These are phyloP conservation scores for Siniperca undulata DNA, from an alignment of 2,797 vertebrate species.

Conservation along the genomic window DNA sequence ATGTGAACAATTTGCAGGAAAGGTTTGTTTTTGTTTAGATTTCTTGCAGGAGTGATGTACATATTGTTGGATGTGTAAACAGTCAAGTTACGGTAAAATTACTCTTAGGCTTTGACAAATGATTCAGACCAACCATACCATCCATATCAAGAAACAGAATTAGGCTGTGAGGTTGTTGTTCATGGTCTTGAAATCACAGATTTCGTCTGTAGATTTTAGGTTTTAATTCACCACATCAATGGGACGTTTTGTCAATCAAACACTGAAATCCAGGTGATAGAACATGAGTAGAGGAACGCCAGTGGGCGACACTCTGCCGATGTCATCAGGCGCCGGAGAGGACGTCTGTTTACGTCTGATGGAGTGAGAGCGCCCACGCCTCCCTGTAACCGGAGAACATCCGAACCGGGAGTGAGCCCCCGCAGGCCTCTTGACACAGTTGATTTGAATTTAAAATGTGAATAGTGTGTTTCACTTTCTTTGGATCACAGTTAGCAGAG, in stretches of 20 bases:
- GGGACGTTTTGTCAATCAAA: neutral
- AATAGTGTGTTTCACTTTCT: conserved; percentile 7
- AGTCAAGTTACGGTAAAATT: neutral
- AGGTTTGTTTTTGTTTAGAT: neutral
- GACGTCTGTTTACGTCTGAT: conserved; percentile 20
- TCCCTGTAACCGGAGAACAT: conserved; percentile 39
- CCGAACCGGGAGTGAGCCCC: conserved; percentile 8
- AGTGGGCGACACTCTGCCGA: conserved; percentile 44
- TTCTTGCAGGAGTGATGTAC: neutral
- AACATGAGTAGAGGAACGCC: conserved; percentile 28
- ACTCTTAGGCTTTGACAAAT: neutral
- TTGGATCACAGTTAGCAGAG: conserved; percentile 22
- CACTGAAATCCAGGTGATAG: conserved; percentile 30
- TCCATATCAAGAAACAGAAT: neutral
- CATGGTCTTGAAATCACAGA: neutral
- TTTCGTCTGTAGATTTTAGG: conserved; percentile 18
- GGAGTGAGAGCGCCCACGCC: conserved; percentile 37
- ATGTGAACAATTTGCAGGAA: too few species aligned
- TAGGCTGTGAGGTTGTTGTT: neutral
- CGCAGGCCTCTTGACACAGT: conserved; percentile 12
- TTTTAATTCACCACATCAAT: neutral
- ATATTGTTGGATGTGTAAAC: neutral
- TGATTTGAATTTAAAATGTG: conserved; percentile 28
- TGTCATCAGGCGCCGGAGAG: conserved; percentile 23
- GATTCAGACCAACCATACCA: neutral